phyloP scores from a whole-genome alignment of 2,113 vertebrate species.

The Hyaena hyaena region DNA sequence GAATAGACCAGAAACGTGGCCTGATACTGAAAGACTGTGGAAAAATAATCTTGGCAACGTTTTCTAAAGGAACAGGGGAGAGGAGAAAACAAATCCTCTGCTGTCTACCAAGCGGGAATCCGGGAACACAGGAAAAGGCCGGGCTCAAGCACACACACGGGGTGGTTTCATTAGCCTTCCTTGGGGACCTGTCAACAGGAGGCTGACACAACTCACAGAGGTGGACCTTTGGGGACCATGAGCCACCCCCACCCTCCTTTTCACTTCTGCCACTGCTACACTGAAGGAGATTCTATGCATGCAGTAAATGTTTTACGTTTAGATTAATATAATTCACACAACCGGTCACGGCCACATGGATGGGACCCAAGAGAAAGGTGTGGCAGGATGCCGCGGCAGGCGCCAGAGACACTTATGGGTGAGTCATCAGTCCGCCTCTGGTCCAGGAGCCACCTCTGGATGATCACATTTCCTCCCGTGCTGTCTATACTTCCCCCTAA shows the following conservation, averaged over 20 bases:
- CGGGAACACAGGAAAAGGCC: rapidly evolving
- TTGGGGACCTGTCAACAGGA: neutral
- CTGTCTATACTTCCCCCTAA: neutral
- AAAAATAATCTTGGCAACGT: neutral
- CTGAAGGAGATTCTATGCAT: neutral
- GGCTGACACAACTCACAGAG: too few species aligned
- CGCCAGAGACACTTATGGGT: neutral
- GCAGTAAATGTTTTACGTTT: neutral
- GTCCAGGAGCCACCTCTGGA: neutral
- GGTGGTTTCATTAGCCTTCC: neutral
- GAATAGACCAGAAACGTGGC: neutral
- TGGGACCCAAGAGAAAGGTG: neutral
- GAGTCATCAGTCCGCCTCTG: neutral
- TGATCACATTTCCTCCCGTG: neutral
- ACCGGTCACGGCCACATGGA: neutral
- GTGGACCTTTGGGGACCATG: neutral
- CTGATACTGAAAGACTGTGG: neutral
- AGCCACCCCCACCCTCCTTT: neutral
- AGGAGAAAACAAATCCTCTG: neutral
- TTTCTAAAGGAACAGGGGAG: neutral
- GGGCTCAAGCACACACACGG: neutral
- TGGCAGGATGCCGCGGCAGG: neutral
- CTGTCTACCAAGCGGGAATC: neutral
- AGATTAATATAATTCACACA: neutral
- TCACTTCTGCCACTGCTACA: neutral